Evolutionary conservation across 2,888 invertebrate genomes (phyloP).

Genomic region (Microplitis manilae): DNA sequence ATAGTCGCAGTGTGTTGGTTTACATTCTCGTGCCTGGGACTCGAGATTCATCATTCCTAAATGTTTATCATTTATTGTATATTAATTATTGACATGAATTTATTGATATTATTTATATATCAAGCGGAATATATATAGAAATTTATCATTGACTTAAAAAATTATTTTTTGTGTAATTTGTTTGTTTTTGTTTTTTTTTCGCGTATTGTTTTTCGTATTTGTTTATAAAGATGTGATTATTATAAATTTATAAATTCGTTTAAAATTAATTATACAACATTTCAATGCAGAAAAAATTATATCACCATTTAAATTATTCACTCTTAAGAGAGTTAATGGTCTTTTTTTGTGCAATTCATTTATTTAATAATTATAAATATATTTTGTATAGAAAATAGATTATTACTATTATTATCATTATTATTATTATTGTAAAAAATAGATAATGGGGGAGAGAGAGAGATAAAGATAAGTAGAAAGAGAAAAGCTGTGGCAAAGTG

Average conservation of each 20-base stretch:
- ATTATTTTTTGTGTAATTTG: not conserved
- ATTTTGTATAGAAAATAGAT: not conserved
- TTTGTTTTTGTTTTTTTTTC: not conserved
- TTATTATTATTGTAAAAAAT: not conserved
- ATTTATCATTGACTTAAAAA: conserved; percentile 5
- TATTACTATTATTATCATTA: not conserved
- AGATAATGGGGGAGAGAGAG: not conserved
- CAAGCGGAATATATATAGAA: conserved; percentile 3
- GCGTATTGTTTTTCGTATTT: not conserved
- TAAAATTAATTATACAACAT: not conserved
- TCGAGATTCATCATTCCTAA: conserved; percentile 37
- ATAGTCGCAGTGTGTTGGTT: conserved; percentile 28
- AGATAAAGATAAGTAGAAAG: not conserved
- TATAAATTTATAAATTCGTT: conserved; percentile 1
- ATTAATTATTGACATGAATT: conserved; percentile 10
- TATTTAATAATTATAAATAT: not conserved
- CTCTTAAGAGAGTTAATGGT: not conserved
- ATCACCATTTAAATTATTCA: not conserved
- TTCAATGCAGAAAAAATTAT: not conserved
- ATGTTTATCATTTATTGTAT: conserved; percentile 29
- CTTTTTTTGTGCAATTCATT: not conserved
- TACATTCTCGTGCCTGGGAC: not conserved
- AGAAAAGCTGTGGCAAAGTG: not conserved
- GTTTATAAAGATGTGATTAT: too few species aligned
- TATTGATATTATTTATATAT: conserved; percentile 4